Evolutionary conservation across 2,113 vertebrate species (phyloP).

Genomic region (Meriones unguiculatus): DNA sequence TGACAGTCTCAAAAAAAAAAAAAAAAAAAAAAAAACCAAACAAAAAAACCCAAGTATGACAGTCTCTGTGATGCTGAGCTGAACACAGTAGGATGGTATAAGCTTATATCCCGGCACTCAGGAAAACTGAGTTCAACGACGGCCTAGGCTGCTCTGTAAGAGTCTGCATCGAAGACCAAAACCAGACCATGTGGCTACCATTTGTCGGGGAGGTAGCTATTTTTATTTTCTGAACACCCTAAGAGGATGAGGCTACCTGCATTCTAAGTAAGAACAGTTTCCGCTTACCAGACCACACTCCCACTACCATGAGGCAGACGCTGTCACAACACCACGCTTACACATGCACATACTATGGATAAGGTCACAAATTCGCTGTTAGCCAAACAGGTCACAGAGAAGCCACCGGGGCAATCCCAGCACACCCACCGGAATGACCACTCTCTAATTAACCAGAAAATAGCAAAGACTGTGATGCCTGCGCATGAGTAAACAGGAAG

Average conservation of each 20-base stretch:
- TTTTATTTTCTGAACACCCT: not conserved
- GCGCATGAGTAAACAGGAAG: not conserved
- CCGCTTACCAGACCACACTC: not conserved
- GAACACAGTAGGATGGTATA: too few relatives aligned
- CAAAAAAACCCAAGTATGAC: not conserved
- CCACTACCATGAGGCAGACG: not conserved
- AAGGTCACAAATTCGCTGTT: not conserved
- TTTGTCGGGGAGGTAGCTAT: not conserved
- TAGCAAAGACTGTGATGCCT: too few relatives aligned
- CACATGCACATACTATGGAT: too few relatives aligned
- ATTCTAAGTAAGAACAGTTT: not conserved
- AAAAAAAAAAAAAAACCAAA: too few relatives aligned
- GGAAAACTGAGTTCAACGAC: not conserved
- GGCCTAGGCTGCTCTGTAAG: not conserved
- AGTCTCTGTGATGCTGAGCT: not conserved
- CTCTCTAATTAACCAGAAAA: not conserved
- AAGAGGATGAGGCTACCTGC: not conserved
- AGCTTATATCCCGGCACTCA: not conserved
- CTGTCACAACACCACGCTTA: rapidly evolving
- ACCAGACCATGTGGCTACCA: not conserved
- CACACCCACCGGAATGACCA: not conserved
- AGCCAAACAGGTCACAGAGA: not conserved
- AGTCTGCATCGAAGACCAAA: not conserved
- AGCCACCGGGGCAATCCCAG: not conserved
- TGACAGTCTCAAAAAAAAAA: not conserved